Percentiles rank a stretch among this genome's conserved stretches.
These are phyloP conservation scores for Agrochola circellaris DNA, from an alignment of 2,888 invertebrate genomes.

Conservation along the genomic window DNA sequence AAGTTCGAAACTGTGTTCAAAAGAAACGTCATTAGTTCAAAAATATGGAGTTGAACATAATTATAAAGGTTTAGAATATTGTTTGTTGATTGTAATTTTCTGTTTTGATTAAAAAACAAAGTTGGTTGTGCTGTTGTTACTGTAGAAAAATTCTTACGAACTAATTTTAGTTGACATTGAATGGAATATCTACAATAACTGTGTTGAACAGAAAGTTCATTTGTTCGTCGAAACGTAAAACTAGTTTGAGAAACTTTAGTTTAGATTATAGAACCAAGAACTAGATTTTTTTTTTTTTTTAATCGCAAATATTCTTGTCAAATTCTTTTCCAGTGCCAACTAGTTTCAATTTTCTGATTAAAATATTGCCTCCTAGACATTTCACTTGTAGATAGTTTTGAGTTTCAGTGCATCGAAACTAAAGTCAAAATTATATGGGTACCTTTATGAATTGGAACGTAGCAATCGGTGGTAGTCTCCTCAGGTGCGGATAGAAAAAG, in stretches of 20 bases:
- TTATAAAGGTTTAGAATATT: not conserved
- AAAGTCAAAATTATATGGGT: conserved; percentile 48
- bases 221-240: not conserved
- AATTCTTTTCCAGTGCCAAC: not conserved
- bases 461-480: conserved; percentile 96
- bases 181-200: not conserved
- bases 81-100: not conserved
- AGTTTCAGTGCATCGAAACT: not conserved
- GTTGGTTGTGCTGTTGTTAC: not conserved
- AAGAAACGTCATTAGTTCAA: not conserved
- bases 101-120: not conserved
- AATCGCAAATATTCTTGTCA: too few species aligned
- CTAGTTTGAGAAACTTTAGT: not conserved
- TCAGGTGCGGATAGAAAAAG: conserved; percentile 97
- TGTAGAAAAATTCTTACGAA: not conserved
- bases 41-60: not conserved
- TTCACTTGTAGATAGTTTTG: too few species aligned
- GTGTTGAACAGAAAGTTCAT: not conserved
- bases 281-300: too few species aligned
- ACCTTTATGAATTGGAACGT: conserved; percentile 98
- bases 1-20: not conserved
- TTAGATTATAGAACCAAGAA: not conserved
- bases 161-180: not conserved
- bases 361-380: too few species aligned
- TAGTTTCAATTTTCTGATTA: not conserved